These are phyloP conservation scores for Pecten maximus DNA, from an alignment of 2,888 invertebrate genomes.

Conservation along the genomic window DNA sequence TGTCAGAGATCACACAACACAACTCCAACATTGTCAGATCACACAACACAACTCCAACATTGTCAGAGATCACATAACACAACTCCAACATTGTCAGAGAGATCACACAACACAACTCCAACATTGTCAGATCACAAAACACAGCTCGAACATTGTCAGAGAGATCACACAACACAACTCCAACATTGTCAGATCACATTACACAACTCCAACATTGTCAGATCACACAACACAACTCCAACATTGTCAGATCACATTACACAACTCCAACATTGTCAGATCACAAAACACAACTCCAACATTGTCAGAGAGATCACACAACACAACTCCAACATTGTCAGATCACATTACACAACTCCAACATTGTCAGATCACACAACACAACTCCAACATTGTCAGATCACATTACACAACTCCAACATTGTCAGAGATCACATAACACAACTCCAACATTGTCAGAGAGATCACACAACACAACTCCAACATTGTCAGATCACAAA, in stretches of 20 bases:
- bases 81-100: not conserved
- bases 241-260: no score
- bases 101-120: not conserved
- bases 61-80: not conserved
- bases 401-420: not conserved
- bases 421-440: no score
- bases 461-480: not conserved
- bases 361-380: not conserved
- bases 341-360: not conserved
- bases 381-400: not conserved
- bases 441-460: not conserved
- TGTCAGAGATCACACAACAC: not conserved
- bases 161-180: not conserved
- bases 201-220: not conserved
- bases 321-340: not conserved
- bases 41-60: not conserved
- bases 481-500: not conserved
- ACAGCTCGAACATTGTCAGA: not conserved
- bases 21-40: not conserved
- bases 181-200: not conserved
- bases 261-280: no score
- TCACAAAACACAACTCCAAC: no score
- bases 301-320: no score
- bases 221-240: not conserved
- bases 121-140: no score